Conservation (phyloP, 2,797 vertebrate genomes). For the Enteromius viviparus region DNA sequence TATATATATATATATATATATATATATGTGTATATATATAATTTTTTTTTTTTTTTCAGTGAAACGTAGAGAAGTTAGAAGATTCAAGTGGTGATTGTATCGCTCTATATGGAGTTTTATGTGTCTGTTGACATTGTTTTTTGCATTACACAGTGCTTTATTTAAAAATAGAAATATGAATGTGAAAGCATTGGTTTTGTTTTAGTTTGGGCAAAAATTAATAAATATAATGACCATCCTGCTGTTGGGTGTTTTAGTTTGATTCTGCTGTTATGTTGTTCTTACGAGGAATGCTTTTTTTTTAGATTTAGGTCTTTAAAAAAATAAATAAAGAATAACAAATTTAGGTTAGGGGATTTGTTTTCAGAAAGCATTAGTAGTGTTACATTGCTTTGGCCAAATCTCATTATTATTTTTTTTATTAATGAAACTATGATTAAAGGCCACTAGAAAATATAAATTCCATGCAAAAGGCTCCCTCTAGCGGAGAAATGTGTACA, state of each 20-base stretch:
- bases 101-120: background rate
- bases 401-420: background rate
- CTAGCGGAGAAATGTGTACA: conserved; percentile 1
- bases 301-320: background rate
- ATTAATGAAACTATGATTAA: background rate
- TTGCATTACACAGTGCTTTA: conserved; percentile 1
- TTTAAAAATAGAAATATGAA: background rate
- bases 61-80: conserved; percentile 27
- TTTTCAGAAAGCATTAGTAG: background rate
- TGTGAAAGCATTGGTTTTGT: background rate
- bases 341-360: background rate
- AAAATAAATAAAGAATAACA: background rate
- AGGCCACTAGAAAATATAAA: background rate
- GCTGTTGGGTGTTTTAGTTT: background rate
- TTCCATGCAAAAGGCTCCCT: conserved; percentile 1
- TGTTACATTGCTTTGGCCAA: background rate
- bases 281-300: background rate
- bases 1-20: background rate
- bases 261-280: background rate
- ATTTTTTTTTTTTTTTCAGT: conserved; percentile 48
- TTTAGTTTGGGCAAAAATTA: background rate
- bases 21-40: background rate
- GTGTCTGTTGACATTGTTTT: background rate
- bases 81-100: conserved; percentile 55
- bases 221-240: background rate